These are phyloP conservation scores for Automeris io DNA, from an alignment of 2,888 invertebrate genomes.

Conservation along the genomic window DNA sequence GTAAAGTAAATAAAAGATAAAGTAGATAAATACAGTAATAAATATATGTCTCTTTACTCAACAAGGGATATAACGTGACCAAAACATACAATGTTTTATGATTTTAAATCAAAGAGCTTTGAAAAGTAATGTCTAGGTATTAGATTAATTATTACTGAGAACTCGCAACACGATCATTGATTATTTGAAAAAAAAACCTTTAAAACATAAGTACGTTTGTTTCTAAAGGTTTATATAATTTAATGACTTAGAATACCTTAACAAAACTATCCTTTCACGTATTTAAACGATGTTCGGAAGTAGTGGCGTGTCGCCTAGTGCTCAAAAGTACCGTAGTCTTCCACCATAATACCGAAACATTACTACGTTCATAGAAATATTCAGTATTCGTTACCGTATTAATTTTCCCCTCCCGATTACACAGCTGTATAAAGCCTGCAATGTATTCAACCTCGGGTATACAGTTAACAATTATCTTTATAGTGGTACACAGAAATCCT, in stretches of 20 bases:
- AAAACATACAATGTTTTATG: too few species aligned
- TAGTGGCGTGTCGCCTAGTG: constrained; percentile 46
- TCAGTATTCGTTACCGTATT: background rate
- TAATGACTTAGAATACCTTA: constrained; percentile 4
- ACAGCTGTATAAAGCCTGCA: background rate
- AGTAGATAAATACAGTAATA: background rate
- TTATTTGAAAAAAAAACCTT: too few species aligned
- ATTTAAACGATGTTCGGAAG: constrained; percentile 45
- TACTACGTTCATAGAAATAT: background rate
- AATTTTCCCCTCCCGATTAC: background rate
- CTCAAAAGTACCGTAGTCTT: constrained; percentile 23
- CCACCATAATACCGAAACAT: constrained; percentile 2
- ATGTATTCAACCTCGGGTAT: background rate
- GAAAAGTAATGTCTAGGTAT: too few species aligned
- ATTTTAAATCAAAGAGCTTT: too few species aligned
- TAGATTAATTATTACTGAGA: too few species aligned
- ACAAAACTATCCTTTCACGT: constrained; percentile 34
- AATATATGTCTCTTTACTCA: background rate
- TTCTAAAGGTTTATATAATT: constrained; percentile 4
- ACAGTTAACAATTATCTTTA: constrained; percentile 15
- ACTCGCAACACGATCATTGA: too few species aligned
- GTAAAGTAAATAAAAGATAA: too few species aligned
- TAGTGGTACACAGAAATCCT: constrained; percentile 25
- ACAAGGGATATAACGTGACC: too few species aligned
- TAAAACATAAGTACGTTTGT: too few species aligned